phyloP scores from a whole-genome alignment of 2,888 invertebrate species.

The Sipha maydis region DNA sequence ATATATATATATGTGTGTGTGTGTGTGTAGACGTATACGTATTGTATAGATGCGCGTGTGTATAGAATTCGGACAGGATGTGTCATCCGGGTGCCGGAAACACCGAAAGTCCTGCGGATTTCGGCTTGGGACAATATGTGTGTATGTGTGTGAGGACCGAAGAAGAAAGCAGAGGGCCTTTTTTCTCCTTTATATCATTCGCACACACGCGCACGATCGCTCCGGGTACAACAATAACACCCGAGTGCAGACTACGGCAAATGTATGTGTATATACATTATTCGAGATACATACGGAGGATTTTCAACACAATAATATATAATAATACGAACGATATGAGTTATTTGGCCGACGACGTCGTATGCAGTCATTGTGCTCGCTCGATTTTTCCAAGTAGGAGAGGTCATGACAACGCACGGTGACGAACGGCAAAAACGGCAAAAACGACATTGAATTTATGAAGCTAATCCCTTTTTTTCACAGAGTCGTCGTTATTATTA shows the following conservation, averaged over 20 bases:
- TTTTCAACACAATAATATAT: constrained; percentile 42
- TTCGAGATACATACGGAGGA: neutral
- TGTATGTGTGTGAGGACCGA: constrained; percentile 25
- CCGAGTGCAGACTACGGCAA: neutral
- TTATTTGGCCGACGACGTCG: constrained; percentile 11
- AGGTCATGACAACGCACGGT: neutral
- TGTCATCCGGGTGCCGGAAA: constrained; percentile 55
- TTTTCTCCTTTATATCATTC: constrained; percentile 11
- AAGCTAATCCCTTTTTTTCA: constrained; percentile 43
- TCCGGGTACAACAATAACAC: constrained; percentile 36
- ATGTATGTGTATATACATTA: neutral
- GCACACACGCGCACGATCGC: neutral
- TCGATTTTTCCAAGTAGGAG: constrained; percentile 12
- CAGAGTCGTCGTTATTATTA: constrained; percentile 13
- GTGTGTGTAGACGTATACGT: too few species aligned
- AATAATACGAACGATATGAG: constrained; percentile 41
- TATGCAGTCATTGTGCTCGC: constrained; percentile 6
- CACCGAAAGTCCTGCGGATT: constrained; percentile 56
- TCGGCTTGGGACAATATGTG: constrained; percentile 52
- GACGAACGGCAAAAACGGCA: neutral
- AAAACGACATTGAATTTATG: constrained; percentile 45
- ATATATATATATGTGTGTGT: neutral
- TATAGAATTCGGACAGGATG: constrained; percentile 46
- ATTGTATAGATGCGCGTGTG: neutral
- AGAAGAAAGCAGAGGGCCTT: constrained; percentile 29